Evolutionary conservation across 2,113 vertebrate species (phyloP), one percentile per base, ranked within the genome.

Genomic region (Scophthalmus maximus): DNA sequence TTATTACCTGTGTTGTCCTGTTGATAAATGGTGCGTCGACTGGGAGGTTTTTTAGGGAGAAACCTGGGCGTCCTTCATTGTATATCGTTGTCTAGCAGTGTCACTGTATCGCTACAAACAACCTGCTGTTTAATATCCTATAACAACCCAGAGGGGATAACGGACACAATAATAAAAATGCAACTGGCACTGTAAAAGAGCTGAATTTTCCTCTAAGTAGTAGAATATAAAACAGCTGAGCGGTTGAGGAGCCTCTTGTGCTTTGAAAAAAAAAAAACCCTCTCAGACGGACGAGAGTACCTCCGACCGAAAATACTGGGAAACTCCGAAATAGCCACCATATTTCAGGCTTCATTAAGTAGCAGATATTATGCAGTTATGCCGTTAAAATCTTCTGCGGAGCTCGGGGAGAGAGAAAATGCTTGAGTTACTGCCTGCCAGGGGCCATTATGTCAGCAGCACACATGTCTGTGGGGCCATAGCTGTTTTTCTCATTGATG

Each of bases 321-420:
- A 81, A 85, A 78, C 62, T 69, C 47, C 68, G 32, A 86, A 87
- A 81, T 50, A 49, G 61, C 44, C 62, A 29, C 68, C 69, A 79
- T 79, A 82, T 83, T 88, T 88, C 76, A 89, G 57, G 82, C 78
- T 77, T 79, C 78, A 77, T 90, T 87, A 73, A 82, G 66, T 47
- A 81, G 68, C 62, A 83, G 76, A 76, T 87, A 85, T 88, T 78
- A 81, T 20, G 64, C 73, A 66, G 40, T 61, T 27, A 27, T 46
- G 81, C 67, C 79, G 66, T 81, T 88, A 70, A 84, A 85, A 61
- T 75, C 47, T 58, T 85, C 75, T 80, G 68, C 76, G 83, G 74
- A 77, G 76, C 73, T 71, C 3, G 71, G 64, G 74, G 71, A 68
- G 76, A 66, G 53, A 73, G n/a, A n/a, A n/a, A 10, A 53, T 69